A percentile compares a stretch with the other conserved stretches of the same genome.
These are phyloP conservation scores for Radopholus similis DNA, from an alignment of 1,140 invertebrate species.

Conservation along the genomic window DNA sequence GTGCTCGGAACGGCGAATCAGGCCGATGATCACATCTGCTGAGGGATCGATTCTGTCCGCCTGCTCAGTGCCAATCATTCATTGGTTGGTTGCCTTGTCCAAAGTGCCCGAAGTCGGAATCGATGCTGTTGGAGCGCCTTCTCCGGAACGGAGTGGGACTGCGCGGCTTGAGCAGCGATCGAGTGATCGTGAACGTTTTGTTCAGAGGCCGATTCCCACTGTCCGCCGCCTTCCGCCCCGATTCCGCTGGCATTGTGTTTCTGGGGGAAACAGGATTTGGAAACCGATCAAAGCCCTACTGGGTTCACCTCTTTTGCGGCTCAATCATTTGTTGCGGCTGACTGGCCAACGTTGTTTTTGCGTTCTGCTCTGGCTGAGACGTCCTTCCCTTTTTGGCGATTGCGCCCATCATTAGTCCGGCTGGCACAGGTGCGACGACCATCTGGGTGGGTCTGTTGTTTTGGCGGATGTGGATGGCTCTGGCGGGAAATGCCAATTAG, in stretches of 20 bases:
- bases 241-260: background rate
- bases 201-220: background rate
- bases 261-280: no score
- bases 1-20: background rate
- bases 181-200: slow-evolving; percentile 14
- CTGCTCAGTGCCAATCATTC: background rate
- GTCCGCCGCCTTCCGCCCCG: background rate
- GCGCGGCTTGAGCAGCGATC: background rate
- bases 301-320: no score
- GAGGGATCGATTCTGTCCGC: background rate
- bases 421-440: no score
- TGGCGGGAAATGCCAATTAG: no score
- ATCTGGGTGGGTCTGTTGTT: no score
- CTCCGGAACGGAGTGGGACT: background rate
- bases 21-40: background rate
- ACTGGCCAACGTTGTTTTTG: no score
- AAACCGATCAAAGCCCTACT: no score
- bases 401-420: no score
- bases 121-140: slow-evolving; percentile 6
- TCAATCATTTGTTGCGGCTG: no score
- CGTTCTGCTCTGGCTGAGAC: no score
- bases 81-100: background rate
- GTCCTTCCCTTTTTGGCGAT: no score
- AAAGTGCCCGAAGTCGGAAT: slow-evolving; percentile 4
- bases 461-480: no score